Base-by-base conservation (phyloP, 2,797 vertebrate genomes). In the Sebastiscus tertius region DNA sequence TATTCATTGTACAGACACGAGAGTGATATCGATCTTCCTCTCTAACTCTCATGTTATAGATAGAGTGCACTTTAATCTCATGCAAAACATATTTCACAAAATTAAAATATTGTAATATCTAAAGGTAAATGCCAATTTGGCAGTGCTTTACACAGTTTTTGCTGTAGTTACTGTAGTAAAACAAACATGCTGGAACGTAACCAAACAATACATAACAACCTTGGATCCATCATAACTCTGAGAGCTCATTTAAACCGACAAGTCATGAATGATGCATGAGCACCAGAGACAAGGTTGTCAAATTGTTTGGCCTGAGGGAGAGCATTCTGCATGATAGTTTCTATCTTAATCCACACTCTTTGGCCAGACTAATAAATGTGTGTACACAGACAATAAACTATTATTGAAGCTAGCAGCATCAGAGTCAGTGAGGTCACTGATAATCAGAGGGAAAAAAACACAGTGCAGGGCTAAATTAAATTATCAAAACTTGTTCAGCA, bases 221-320 rank as follows among this genome's bases (percentile, higher is more conserved):
- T 77, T 75, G 68, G 58, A 80, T 82, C 76, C 79, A 74, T 91
- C 83, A 87, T 56, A 63, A 76, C 54, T 65, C 49, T 33, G 68
- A 69, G 81, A 82, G 82, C 63, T 89, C 78, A 90, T 89, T 86
- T 83, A 84, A 91, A 82, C 58, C 8, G 61, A 88, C 86, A 87
- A 82, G 77, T 84, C 77, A 87, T 91, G 89, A 87, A 94, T 90
- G 84, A 88, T 91, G 77, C 81, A 92, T 75, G 77, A 81, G 81
- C 74, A 65, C 72, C 77, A 87, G 68, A 82, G 81, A 89, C 67
- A 49, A 77, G 81, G 76, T 85, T 84, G 84, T 91, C 80, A 88
- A 85, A 85, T 63, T 63, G 62, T 88, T 81, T 82, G 78, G 79
- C 86, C 75, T n/a, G 67, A 80, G 77, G 83, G 69, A 74, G 56